A percentile compares a stretch with the other conserved stretches of the same genome.
These are phyloP conservation scores for Phaonia tiefii DNA, from an alignment of 2,888 invertebrate species.

Conservation along the genomic window DNA sequence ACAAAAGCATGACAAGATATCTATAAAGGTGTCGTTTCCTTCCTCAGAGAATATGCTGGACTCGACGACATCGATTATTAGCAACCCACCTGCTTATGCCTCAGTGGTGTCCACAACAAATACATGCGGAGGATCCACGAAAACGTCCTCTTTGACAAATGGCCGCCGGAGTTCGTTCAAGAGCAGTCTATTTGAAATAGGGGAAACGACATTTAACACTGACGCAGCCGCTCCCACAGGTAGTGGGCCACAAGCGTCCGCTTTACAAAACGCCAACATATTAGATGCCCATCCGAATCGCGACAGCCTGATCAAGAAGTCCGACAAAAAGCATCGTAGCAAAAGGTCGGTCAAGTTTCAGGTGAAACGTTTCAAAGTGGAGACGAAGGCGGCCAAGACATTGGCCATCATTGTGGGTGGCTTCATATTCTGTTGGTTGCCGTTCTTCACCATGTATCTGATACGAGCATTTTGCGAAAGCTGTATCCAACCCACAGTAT, in stretches of 20 bases:
- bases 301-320: constrained; percentile 27
- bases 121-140: constrained; percentile 68
- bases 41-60: constrained; percentile 86
- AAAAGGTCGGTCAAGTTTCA: constrained; percentile 94
- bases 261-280: background rate
- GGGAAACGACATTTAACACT: constrained; percentile 78
- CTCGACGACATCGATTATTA: constrained; percentile 66
- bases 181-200: constrained; percentile 78
- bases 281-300: constrained; percentile 46
- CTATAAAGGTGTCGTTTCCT: constrained; percentile 91
- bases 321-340: constrained; percentile 86
- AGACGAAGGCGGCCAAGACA: constrained; percentile 98
- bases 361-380: constrained; percentile 95
- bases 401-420: constrained; percentile 98
- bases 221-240: constrained; percentile 65
- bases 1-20: constrained; percentile 87
- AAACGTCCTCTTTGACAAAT: constrained; percentile 72
- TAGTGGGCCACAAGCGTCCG: background rate
- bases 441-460: constrained; percentile 97
- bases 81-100: constrained; percentile 75
- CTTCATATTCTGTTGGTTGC: constrained; percentile 98
- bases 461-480: constrained; percentile 92
- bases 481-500: constrained; percentile 92
- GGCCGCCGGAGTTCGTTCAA: constrained; percentile 76
- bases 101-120: constrained; percentile 70